Percentiles rank a stretch among this genome's conserved stretches.
These are phyloP conservation scores for Cydia strobilella DNA, from an alignment of 1,140 invertebrate genomes.

Conservation along the genomic window DNA sequence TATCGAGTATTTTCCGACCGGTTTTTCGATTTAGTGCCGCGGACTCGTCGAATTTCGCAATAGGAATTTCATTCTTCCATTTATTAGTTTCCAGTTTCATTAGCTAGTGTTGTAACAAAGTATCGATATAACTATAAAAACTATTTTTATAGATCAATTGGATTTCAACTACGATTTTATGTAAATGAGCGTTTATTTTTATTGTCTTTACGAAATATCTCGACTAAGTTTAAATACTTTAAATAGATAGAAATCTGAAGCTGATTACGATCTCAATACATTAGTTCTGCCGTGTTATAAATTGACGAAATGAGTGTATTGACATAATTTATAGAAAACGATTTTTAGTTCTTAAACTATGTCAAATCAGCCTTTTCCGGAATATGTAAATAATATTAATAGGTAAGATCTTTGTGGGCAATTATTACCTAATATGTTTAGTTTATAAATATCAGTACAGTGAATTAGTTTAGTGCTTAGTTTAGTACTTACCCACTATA, in stretches of 20 bases:
- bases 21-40: conserved; percentile 36
- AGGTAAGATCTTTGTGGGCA: no score
- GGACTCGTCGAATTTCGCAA: conserved; percentile 53
- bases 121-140: conserved; percentile 16
- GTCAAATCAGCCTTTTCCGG: not conserved
- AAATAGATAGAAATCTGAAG: not conserved
- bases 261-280: not conserved
- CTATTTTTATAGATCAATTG: not conserved
- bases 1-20: conserved; percentile 39
- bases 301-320: not conserved
- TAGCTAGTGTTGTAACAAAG: conserved; percentile 3
- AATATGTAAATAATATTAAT: no score
- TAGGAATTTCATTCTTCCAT: conserved; percentile 41
- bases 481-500: no score
- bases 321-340: not conserved
- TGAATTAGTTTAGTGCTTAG: no score
- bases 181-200: not conserved
- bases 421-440: no score
- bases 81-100: conserved; percentile 36
- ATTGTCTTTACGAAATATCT: not conserved
- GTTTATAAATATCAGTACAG: no score
- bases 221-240: not conserved
- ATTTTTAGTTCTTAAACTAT: not conserved
- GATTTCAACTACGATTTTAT: not conserved
- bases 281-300: not conserved